Evolutionary conservation across 2,797 vertebrate genomes (phyloP).

Genomic region (Perodicticus potto): DNA sequence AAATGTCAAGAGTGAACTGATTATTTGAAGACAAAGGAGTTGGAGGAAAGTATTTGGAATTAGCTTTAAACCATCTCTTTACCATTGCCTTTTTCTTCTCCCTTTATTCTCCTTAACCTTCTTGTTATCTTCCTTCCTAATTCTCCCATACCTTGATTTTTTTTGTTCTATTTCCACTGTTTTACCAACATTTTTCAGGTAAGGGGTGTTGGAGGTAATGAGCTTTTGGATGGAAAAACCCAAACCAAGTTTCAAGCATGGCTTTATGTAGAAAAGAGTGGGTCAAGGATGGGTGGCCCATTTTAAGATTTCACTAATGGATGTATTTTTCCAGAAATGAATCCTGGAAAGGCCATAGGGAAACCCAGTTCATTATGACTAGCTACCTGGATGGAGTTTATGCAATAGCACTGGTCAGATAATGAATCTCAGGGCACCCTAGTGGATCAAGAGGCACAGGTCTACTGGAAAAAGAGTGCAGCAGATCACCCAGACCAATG

Average conservation of each 20-base stretch:
- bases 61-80: not conserved
- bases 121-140: not conserved
- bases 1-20: not conserved
- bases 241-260: not conserved
- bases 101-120: not conserved
- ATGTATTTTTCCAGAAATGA: not conserved
- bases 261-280: not conserved
- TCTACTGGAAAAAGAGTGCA: not conserved
- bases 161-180: not conserved
- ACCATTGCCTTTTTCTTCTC: not conserved
- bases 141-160: not conserved
- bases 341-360: not conserved
- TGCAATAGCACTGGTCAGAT: not conserved
- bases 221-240: not conserved
- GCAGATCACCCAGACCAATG: no score
- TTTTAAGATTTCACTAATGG: not conserved
- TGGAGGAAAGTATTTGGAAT: not conserved
- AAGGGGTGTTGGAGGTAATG: not conserved
- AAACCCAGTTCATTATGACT: not conserved
- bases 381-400: not conserved
- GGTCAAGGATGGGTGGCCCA: not conserved
- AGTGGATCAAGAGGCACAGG: not conserved
- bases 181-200: not conserved
- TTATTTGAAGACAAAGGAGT: not conserved
- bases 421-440: not conserved